Conservation (phyloP, 2,888 invertebrate species). For the Scrobipalpa atriplicella region DNA sequence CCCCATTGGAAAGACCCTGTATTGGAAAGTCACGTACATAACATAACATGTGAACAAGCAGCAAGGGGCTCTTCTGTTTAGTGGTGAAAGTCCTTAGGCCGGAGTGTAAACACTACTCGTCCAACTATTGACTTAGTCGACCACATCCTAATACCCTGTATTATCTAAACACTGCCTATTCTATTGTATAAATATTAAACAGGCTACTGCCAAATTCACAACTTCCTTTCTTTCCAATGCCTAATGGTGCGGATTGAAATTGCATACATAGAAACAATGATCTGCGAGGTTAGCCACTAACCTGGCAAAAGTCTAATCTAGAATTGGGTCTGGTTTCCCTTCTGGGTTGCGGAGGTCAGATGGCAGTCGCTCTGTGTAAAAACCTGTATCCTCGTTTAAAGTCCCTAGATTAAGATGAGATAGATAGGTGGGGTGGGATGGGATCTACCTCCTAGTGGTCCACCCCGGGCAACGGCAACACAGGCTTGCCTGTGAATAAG, state of each 20-base stretch:
- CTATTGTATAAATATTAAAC: neutral
- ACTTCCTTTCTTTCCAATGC: neutral
- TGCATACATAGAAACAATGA: too few species aligned
- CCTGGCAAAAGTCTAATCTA: too few species aligned
- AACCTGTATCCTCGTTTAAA: too few species aligned
- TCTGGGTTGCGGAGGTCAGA: too few species aligned
- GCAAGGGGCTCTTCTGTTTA: conserved; percentile 23
- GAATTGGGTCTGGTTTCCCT: too few species aligned
- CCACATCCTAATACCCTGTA: conserved; percentile 4
- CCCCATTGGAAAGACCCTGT: neutral
- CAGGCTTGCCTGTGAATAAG: too few species aligned
- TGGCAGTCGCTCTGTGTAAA: too few species aligned
- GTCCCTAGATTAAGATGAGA: too few species aligned
- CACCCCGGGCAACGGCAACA: too few species aligned
- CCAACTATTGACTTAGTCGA: conserved; percentile 11
- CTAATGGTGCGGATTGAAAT: neutral
- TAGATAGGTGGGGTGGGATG: too few species aligned
- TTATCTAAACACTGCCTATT: conserved; percentile 12
- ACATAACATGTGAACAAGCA: conserved; percentile 9
- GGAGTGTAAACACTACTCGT: neutral
- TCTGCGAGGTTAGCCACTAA: too few species aligned
- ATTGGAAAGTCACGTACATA: conserved; percentile 8
- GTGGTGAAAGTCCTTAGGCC: conserved; percentile 24
- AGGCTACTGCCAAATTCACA: conserved; percentile 2
- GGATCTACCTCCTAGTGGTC: too few species aligned